Percentiles rank a stretch among this genome's conserved stretches.
Conservation (phyloP, 2,888 invertebrate species). For the Schizotus pectinicornis region DNA sequence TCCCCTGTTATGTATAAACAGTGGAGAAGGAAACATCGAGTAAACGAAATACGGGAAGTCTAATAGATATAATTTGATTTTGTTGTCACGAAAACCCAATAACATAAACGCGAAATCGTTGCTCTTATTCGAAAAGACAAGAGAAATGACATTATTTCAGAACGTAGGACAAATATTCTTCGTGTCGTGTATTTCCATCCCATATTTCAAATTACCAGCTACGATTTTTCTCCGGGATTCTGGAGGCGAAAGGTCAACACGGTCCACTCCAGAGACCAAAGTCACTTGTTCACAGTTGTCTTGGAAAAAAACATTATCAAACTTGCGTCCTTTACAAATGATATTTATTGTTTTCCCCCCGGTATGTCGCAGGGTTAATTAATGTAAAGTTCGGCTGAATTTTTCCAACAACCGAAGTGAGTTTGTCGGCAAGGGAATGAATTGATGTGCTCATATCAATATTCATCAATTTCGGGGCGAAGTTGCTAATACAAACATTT, state of each 20-base stretch:
- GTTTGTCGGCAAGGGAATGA: too few species aligned
- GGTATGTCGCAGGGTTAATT: neutral
- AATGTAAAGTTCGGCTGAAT: too few species aligned
- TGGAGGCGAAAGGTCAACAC: slow-evolving; percentile 34
- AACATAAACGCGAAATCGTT: slow-evolving; percentile 31
- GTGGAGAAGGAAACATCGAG: neutral
- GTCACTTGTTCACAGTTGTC: slow-evolving; percentile 6
- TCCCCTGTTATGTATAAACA: slow-evolving; percentile 7
- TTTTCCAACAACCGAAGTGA: too few species aligned
- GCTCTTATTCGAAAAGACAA: slow-evolving; percentile 33
- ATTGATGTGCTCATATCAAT: too few species aligned
- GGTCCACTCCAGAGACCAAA: slow-evolving; percentile 4
- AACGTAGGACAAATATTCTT: slow-evolving; percentile 34
- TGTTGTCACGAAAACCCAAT: slow-evolving; percentile 31
- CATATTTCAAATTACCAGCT: slow-evolving; percentile 38
- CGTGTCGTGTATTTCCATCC: slow-evolving; percentile 33
- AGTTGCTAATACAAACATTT: too few species aligned
- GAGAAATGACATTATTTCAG: slow-evolving; percentile 39
- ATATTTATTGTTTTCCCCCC: too few species aligned
- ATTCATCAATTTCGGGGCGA: too few species aligned
- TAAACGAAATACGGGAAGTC: slow-evolving; percentile 12
- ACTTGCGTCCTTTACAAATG: too few species aligned
- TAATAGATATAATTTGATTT: slow-evolving; percentile 23
- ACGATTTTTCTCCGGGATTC: slow-evolving; percentile 33
- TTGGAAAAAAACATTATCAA: neutral